Evolutionary conservation across 2,888 invertebrate species (phyloP).

Genomic region (Aleiodes alternator): DNA sequence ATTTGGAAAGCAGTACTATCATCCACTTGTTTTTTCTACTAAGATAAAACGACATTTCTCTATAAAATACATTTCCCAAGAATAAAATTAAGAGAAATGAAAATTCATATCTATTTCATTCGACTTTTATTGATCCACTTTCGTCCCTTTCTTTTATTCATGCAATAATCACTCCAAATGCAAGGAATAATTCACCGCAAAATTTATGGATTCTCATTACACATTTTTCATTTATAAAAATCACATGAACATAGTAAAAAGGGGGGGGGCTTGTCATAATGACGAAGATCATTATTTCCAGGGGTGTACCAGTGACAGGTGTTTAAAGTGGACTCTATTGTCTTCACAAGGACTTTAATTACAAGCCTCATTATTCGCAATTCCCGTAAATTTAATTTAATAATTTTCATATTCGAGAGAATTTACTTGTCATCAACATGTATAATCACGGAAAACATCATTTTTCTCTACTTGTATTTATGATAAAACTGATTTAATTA

Average conservation of each 20-base stretch:
- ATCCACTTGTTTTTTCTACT: no score
- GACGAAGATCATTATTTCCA: constrained; percentile 38
- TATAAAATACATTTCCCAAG: no score
- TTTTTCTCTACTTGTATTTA: not conserved
- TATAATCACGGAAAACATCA: not conserved
- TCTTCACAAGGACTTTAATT: constrained; percentile 33
- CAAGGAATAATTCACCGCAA: not conserved
- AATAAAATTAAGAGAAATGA: no score
- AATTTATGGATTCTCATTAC: not conserved
- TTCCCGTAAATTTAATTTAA: constrained; percentile 15
- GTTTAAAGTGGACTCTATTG: constrained; percentile 7
- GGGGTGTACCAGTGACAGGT: constrained; percentile 3
- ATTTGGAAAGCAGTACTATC: no score
- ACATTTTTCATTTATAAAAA: not conserved
- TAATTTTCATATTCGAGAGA: not conserved
- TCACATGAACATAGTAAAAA: not conserved
- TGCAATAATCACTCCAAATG: not conserved
- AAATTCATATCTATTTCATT: no score
- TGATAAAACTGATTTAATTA: no score
- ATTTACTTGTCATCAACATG: not conserved
- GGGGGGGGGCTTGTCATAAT: not conserved
- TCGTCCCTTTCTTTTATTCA: no score
- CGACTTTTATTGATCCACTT: no score
- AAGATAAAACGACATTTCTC: no score
- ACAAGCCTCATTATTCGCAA: constrained; percentile 34